These are phyloP conservation scores for Trichoplax adhaerens DNA, from an alignment of 37 sponge, comb jelly and placozoan genomes.

Conservation along the genomic window DNA sequence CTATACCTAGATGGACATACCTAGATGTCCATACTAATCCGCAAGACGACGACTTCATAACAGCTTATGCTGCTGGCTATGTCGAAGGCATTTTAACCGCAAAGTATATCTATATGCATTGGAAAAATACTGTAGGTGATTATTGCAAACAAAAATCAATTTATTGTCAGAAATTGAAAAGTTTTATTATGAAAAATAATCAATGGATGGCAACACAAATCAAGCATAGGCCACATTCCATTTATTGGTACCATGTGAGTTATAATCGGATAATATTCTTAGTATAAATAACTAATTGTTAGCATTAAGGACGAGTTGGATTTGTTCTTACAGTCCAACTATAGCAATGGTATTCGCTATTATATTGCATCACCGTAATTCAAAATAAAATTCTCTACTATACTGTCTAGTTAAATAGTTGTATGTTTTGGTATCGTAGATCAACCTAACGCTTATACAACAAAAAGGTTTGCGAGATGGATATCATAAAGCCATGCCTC, in stretches of 20 bases:
- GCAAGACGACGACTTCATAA: too few relatives aligned
- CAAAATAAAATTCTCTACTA: too few relatives aligned
- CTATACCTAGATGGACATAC: too few relatives aligned
- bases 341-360: too few relatives aligned
- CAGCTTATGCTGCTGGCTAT: constrained; percentile 57
- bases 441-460: not conserved
- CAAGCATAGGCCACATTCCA: not conserved
- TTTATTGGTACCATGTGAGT: constrained; percentile 32
- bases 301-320: too few relatives aligned
- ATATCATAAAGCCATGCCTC: constrained; percentile 6
- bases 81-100: constrained; percentile 65
- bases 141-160: constrained; percentile 25
- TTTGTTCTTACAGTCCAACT: too few relatives aligned
- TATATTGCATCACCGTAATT: too few relatives aligned
- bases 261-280: not conserved
- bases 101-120: constrained; percentile 42
- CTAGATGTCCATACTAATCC: too few relatives aligned
- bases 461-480: constrained; percentile 10
- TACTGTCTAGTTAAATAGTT: too few relatives aligned
- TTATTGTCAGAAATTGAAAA: constrained; percentile 32
- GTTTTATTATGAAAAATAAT: constrained; percentile 26
- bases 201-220: constrained; percentile 19
- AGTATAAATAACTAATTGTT: too few relatives aligned
- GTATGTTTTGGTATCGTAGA: not conserved
- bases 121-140: constrained; percentile 40